Base-by-base conservation (phyloP, 2,797 vertebrate species). In the Chaetophractus vellerosus region DNA sequence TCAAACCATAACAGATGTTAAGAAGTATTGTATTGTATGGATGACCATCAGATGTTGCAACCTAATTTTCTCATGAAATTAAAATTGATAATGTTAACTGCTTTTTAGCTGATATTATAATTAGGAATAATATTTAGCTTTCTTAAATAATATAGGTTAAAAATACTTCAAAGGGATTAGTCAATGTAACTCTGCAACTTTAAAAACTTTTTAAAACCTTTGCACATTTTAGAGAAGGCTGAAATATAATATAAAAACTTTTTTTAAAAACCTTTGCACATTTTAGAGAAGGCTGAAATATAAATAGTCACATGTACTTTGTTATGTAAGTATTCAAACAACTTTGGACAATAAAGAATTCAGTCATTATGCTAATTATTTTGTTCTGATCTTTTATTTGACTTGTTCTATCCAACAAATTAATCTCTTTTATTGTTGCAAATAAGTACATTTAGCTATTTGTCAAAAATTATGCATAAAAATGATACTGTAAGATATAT, bases 341-440 rank as follows among this genome's bases (percentile, higher is more conserved):
- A 26, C 10, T 31, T 91, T 91, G 19, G 21, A 84, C 68, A 80
- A 88, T 80, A 31, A 80, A 88, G 18, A 94, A 57, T 74, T 28
- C 21, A 75, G 18, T 68, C 23, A 48, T 95, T 91, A 7, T 48
- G 9, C 59, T 61, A 61, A 28, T 85, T 84, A 59, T 71, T 94
- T 91, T 82, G 19, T 76, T 88, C 11, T 71, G 9, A 85, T 28
- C 28, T 80, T 59, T 94, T 88, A 68, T 94, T 85, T 93, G 72
- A 80, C 52, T 69, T 50, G 50, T 79, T 93, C n/a, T 69, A 19
- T 71, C 61, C 28, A 76, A n/a, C 88, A 64, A 59, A 71, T 91
- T 76, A 16, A 88, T 87, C 90, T 88, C 28, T 18, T 31, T 84
- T 81, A 88, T 85, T 91, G 45, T 81, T 88, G 28, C 19, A 88